A percentile compares a stretch with the other conserved stretches of the same genome.
Evolutionary conservation across 2,113 vertebrate genomes (phyloP).

Genomic region (Pollimyrus isidori): DNA sequence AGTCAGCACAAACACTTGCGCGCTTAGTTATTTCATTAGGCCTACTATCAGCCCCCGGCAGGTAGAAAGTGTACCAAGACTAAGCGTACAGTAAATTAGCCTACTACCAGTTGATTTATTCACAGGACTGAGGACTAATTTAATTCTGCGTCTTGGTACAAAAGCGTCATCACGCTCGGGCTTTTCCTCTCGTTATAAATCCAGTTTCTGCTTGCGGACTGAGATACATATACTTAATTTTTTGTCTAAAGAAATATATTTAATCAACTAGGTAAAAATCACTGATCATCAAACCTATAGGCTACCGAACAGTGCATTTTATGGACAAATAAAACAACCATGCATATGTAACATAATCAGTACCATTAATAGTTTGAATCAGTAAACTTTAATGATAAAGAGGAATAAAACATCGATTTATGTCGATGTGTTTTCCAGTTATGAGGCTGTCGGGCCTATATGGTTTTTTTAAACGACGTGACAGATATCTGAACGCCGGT

Average conservation of each 20-base stretch:
- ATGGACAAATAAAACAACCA: not conserved
- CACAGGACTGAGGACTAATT: not conserved
- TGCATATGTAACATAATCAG: not conserved
- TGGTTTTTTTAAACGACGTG: not conserved
- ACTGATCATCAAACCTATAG: not conserved
- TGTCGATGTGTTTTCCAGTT: not conserved
- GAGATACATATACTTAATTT: not conserved
- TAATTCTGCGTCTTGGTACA: not conserved
- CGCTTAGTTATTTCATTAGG: not conserved
- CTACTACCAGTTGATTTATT: not conserved
- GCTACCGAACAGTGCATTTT: not conserved
- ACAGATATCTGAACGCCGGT: not conserved
- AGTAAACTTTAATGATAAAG: not conserved
- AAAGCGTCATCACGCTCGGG: not conserved
- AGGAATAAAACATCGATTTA: not conserved
- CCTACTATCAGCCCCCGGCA: not conserved
- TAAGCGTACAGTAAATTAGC: not conserved
- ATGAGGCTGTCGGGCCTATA: not conserved
- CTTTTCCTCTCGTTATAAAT: not conserved
- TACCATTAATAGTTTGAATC: not conserved
- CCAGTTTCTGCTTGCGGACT: not conserved
- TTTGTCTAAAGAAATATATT: not conserved
- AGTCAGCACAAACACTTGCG: not conserved
- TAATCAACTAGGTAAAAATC: not conserved
- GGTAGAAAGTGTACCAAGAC: not conserved